These are phyloP conservation scores for Zelleria hepariella DNA, from an alignment of 2,888 invertebrate genomes.

Conservation along the genomic window DNA sequence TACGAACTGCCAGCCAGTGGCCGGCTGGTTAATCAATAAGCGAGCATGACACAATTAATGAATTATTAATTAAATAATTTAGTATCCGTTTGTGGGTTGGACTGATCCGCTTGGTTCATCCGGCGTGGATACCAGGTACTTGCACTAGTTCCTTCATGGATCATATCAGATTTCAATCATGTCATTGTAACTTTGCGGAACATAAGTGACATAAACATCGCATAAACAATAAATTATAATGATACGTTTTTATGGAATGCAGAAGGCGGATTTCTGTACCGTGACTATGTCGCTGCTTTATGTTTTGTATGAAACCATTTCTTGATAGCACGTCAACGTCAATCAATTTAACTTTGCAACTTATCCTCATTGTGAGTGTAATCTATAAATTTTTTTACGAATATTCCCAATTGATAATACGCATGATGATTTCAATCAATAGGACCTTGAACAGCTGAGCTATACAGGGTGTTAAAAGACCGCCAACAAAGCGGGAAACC, in stretches of 20 bases:
- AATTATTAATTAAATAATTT: slow-evolving; percentile 2
- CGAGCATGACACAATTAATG: slow-evolving; percentile 4
- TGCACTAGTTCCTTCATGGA: not conserved
- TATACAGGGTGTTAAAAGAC: too few species aligned
- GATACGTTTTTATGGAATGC: not conserved
- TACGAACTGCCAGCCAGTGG: not conserved
- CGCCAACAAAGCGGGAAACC: too few species aligned
- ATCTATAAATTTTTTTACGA: too few species aligned
- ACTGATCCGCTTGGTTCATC: not conserved
- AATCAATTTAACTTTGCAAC: too few species aligned
- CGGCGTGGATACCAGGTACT: not conserved
- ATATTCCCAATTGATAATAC: too few species aligned
- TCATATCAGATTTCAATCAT: not conserved
- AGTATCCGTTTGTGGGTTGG: slow-evolving; percentile 1
- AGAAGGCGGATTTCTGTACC: not conserved
- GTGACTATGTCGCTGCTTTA: not conserved
- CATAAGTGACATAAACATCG: not conserved
- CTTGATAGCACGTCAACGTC: too few species aligned
- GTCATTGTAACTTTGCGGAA: not conserved
- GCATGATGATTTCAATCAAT: too few species aligned
- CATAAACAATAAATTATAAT: not conserved
- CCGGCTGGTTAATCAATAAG: not conserved
- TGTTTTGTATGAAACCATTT: too few species aligned
- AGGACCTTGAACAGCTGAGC: too few species aligned
- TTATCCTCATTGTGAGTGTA: too few species aligned